Evolutionary conservation across 30 jellyfish, hydroid and myxozoan genomes (phyloP).

Genomic region (Aurelia sp.): DNA sequence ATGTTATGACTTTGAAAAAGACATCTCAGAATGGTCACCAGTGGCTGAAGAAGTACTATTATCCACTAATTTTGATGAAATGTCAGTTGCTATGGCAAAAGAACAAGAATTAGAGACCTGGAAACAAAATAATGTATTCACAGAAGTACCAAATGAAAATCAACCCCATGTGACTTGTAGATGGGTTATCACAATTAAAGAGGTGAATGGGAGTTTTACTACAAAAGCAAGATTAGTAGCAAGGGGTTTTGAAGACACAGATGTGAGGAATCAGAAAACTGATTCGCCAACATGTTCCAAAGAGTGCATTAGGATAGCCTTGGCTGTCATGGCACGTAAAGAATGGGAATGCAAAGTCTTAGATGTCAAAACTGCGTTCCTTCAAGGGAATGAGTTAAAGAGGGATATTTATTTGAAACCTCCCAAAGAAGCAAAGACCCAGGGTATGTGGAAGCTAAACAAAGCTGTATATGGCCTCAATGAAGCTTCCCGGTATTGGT

Average conservation of each 20-base stretch:
- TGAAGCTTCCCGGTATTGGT: conserved; percentile 23
- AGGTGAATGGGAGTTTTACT: not conserved
- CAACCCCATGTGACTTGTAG: conserved; percentile 18
- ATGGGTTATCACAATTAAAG: conserved; percentile 30
- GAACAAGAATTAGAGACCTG: conserved; percentile 26
- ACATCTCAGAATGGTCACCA: too few relatives aligned
- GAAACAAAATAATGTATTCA: conserved; percentile 20
- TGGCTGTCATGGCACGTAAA: conserved; percentile 33
- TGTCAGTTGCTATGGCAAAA: conserved; percentile 19
- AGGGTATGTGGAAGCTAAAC: conserved; percentile 44
- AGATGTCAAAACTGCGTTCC: conserved; percentile 57
- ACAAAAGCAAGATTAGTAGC: conserved; percentile 52
- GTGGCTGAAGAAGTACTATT: not conserved
- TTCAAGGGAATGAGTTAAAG: conserved; percentile 45
- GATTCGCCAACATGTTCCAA: conserved; percentile 50
- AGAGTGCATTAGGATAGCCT: conserved; percentile 23
- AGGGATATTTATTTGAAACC: conserved; percentile 40
- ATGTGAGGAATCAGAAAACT: conserved; percentile 18
- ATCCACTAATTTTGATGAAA: not conserved
- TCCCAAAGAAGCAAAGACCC: conserved; percentile 47
- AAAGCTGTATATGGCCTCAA: conserved; percentile 52
- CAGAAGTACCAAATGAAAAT: conserved; percentile 41
- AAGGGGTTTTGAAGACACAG: conserved; percentile 51
- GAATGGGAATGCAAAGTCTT: conserved; percentile 31
- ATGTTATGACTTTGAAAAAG: too few relatives aligned